Conservation (phyloP, 2,113 vertebrate species). For the Oryzias celebensis region DNA sequence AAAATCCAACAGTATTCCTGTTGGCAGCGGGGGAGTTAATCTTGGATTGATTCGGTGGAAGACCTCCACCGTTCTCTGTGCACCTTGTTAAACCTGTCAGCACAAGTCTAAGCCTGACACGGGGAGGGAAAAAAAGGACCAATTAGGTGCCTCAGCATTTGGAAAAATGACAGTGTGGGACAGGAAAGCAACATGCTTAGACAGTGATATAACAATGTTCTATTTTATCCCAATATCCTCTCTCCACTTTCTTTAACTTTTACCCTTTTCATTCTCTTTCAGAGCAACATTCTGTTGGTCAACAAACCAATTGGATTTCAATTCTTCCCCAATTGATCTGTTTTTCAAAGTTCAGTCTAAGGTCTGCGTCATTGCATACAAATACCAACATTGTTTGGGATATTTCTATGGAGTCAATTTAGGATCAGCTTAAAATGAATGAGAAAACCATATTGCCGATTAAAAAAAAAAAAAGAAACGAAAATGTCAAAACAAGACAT, state of each 20-base stretch:
- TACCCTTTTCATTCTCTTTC: too few species aligned
- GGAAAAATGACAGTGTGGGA: constrained; percentile 11
- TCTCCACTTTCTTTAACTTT: background rate
- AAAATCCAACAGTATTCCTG: constrained; percentile 39
- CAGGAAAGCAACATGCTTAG: constrained; percentile 15
- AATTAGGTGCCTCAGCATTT: constrained; percentile 2
- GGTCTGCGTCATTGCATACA: background rate
- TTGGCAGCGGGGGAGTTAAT: constrained; percentile 47
- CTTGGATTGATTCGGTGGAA: constrained; percentile 6
- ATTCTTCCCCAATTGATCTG: background rate
- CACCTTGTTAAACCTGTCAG: constrained; percentile 35
- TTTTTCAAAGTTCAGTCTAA: background rate
- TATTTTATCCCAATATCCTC: background rate
- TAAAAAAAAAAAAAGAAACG: too few species aligned
- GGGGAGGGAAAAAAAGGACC: background rate
- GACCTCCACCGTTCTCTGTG: constrained; percentile 8
- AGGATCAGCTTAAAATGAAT: too few species aligned
- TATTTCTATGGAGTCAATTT: background rate
- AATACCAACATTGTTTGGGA: background rate
- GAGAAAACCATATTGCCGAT: too few species aligned
- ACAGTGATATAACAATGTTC: constrained; percentile 3
- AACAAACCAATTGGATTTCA: background rate
- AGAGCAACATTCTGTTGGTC: too few species aligned
- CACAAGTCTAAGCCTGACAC: constrained; percentile 20
- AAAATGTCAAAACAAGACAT: too few species aligned